Conservation (phyloP, 2,888 invertebrate genomes). For the Synanthedon myopaeformis region DNA sequence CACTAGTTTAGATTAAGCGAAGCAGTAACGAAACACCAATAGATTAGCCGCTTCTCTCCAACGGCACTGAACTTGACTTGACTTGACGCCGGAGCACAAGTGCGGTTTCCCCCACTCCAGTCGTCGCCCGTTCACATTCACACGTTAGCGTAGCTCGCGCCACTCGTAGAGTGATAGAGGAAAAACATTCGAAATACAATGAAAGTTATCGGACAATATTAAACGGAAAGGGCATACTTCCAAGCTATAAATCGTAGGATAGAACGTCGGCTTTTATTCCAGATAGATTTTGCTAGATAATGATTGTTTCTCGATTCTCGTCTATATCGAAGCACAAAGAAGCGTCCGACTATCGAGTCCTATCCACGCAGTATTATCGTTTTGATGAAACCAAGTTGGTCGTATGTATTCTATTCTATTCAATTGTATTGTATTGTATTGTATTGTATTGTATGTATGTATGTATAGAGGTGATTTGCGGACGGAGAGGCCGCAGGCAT, state of each 20-base stretch:
- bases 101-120: slow-evolving; percentile 12
- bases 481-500: slow-evolving; percentile 34
- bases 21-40: slow-evolving; percentile 69
- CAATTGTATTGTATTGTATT: slow-evolving; percentile 49
- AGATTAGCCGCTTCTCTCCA: slow-evolving; percentile 69
- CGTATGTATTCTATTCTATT: slow-evolving; percentile 39
- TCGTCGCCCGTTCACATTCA: slow-evolving; percentile 21
- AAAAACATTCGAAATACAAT: slow-evolving; percentile 57
- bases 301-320: slow-evolving; percentile 54
- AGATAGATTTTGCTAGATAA: slow-evolving; percentile 69
- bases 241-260: slow-evolving; percentile 64
- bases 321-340: slow-evolving; percentile 65
- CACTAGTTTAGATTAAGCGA: slow-evolving; percentile 69
- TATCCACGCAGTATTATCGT: slow-evolving; percentile 61
- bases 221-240: slow-evolving; percentile 65
- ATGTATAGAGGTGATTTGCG: neutral
- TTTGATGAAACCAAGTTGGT: slow-evolving; percentile 57
- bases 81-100: slow-evolving; percentile 58
- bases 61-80: slow-evolving; percentile 63
- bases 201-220: slow-evolving; percentile 67
- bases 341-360: slow-evolving; percentile 58
- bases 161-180: slow-evolving; percentile 66
- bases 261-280: slow-evolving; percentile 68
- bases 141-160: slow-evolving; percentile 60
- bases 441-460: too few relatives aligned